Conservation (phyloP, 2,888 invertebrate genomes). For the Torymus auratus region DNA sequence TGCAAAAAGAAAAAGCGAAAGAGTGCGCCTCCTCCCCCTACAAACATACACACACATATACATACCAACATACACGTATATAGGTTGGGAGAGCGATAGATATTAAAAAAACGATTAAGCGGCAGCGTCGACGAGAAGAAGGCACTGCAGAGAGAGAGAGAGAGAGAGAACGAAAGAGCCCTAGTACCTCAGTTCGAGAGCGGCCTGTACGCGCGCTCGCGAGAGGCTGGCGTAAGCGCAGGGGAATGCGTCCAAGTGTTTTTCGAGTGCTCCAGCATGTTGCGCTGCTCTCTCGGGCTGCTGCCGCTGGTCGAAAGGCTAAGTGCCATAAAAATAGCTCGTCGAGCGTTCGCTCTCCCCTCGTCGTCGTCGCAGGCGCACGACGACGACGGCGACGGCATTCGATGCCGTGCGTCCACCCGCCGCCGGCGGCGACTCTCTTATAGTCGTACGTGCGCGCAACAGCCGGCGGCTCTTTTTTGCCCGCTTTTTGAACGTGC, state of each 20-base stretch:
- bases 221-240: slow-evolving; percentile 70
- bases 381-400: slow-evolving; percentile 57
- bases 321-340: slow-evolving; percentile 74
- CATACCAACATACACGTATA: not conserved
- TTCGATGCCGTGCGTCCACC: slow-evolving; percentile 61
- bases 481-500: slow-evolving; percentile 44
- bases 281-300: slow-evolving; percentile 58
- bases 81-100: not conserved
- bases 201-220: slow-evolving; percentile 34
- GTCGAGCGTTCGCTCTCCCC: slow-evolving; percentile 65
- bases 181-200: slow-evolving; percentile 6
- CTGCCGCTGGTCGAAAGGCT: slow-evolving; percentile 68
- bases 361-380: slow-evolving; percentile 49
- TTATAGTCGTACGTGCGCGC: slow-evolving; percentile 29
- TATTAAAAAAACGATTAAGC: slow-evolving; percentile 51
- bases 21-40: too few relatives aligned
- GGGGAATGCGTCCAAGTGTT: slow-evolving; percentile 76
- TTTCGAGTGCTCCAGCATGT: slow-evolving; percentile 76
- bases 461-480: slow-evolving; percentile 34
- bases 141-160: not conserved
- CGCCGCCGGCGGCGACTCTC: slow-evolving; percentile 39
- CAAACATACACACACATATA: not conserved
- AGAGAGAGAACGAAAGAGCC: not conserved
- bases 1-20: slow-evolving; percentile 6
- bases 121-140: not conserved